Conservation (phyloP, 53 echinoderm and acorn worm genomes). For the Crossaster papposus region DNA sequence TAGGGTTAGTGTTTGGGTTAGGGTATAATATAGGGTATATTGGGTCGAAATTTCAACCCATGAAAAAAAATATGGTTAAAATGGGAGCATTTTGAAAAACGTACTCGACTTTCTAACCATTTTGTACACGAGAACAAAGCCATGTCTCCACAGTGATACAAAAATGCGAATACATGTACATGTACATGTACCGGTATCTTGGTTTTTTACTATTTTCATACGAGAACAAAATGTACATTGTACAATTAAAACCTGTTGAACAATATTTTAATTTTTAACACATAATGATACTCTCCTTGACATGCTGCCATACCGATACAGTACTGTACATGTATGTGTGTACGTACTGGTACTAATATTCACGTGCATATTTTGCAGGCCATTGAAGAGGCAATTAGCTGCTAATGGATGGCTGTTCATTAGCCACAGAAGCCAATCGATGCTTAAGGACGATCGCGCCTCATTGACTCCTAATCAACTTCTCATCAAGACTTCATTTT, state of each 20-base stretch:
- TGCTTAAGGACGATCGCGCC: neutral
- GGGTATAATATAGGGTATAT: no score
- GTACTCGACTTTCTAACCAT: no score
- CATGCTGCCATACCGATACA: neutral
- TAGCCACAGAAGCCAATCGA: neutral
- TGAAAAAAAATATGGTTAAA: no score
- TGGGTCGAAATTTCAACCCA: no score
- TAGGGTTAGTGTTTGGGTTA: no score
- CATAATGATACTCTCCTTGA: neutral
- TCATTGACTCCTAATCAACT: neutral
- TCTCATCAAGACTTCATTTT: neutral
- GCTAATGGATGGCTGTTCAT: neutral
- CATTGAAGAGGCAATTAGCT: neutral
- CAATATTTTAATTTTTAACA: neutral
- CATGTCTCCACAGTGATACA: no score
- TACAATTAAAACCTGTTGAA: neutral
- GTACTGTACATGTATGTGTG: neutral
- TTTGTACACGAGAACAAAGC: no score
- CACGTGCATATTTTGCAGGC: neutral
- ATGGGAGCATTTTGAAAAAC: no score
- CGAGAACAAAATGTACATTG: neutral
- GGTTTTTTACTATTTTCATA: neutral
- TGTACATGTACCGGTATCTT: neutral
- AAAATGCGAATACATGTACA: neutral
- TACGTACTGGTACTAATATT: no score